Evolutionary conservation across 2,888 invertebrate species (phyloP).

Genomic region (Eupithecia dodoneata): DNA sequence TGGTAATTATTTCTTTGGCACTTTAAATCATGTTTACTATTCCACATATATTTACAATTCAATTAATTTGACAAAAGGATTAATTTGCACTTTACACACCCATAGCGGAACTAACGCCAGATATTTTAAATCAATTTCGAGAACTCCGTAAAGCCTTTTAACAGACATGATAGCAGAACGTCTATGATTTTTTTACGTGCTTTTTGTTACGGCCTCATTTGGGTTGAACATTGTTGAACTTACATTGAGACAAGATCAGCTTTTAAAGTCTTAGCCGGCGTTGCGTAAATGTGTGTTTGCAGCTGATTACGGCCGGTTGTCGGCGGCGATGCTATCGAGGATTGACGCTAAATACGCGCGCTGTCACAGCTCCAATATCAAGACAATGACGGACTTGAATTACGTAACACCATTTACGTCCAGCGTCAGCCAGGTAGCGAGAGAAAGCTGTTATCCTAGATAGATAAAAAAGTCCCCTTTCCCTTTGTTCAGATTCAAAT

Average conservation of each 20-base stretch:
- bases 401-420: constrained; percentile 75
- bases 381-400: constrained; percentile 79
- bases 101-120: constrained; percentile 9
- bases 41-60: background rate
- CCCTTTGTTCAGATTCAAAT: constrained; percentile 26
- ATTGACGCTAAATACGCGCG: constrained; percentile 82
- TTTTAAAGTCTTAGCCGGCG: constrained; percentile 33
- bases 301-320: constrained; percentile 66
- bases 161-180: background rate
- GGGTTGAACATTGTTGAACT: background rate
- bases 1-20: background rate
- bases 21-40: background rate
- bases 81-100: constrained; percentile 2
- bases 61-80: constrained; percentile 8
- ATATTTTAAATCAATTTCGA: constrained; percentile 14
- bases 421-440: constrained; percentile 54
- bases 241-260: constrained; percentile 10
- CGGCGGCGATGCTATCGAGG: constrained; percentile 76
- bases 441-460: constrained; percentile 58
- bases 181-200: background rate
- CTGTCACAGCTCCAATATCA: constrained; percentile 80
- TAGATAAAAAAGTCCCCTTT: constrained; percentile 43
- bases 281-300: constrained; percentile 72
- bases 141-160: constrained; percentile 11
- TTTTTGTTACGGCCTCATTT: background rate